Percentiles rank a stretch among this genome's conserved stretches.
phyloP scores from a whole-genome alignment of 1,140 invertebrate species.

The Zophobas morio region DNA sequence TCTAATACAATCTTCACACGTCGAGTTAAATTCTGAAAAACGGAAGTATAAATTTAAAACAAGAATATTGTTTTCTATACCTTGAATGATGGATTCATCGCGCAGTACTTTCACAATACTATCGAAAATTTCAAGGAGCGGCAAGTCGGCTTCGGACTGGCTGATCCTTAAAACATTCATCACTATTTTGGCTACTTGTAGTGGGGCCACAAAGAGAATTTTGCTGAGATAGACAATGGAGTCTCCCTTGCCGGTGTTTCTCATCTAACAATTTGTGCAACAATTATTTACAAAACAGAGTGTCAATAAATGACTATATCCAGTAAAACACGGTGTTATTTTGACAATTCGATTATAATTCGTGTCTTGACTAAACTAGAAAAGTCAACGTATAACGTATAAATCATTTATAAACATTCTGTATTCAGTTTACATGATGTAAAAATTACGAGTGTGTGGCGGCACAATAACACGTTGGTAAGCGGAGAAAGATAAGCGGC shows the following conservation, averaged over 20 bases:
- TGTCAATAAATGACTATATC: background rate
- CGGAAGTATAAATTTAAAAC: background rate
- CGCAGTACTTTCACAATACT: slow-evolving; percentile 56
- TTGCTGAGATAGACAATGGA: slow-evolving; percentile 57
- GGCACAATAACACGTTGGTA: no score
- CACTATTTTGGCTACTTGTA: slow-evolving; percentile 62
- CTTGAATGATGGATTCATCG: slow-evolving; percentile 52
- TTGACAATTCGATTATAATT: no score
- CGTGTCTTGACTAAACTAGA: no score
- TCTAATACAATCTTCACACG: slow-evolving; percentile 58
- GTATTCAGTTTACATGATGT: no score
- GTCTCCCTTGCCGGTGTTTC: slow-evolving; percentile 61
- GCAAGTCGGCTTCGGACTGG: slow-evolving; percentile 61
- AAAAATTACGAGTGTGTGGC: no score
- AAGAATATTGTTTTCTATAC: slow-evolving; percentile 42
- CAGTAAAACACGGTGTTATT: no score
- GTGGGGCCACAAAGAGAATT: slow-evolving; percentile 57
- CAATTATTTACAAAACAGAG: background rate
- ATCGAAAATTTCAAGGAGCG: slow-evolving; percentile 60
- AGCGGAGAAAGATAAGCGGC: no score
- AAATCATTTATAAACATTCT: no score
- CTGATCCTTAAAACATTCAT: slow-evolving; percentile 61
- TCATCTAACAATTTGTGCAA: slow-evolving; percentile 51
- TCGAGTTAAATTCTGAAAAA: slow-evolving; percentile 54
- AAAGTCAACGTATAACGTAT: no score